These are phyloP conservation scores for Antechinus stuartii DNA, from an alignment of 2,113 vertebrate genomes.

Conservation along the genomic window DNA sequence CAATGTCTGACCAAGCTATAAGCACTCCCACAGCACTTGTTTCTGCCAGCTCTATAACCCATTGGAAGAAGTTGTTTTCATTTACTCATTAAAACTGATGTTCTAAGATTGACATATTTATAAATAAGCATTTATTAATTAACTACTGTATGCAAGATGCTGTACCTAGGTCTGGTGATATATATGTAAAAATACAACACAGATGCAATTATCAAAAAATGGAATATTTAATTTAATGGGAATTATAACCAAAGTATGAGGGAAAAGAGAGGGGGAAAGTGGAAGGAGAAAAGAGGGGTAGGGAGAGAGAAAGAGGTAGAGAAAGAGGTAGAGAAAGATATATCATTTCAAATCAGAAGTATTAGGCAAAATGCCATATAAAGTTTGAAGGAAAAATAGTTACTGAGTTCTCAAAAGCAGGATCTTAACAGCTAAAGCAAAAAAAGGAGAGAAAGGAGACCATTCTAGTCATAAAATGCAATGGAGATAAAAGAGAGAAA, in stretches of 20 bases:
- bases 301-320: too few relatives aligned
- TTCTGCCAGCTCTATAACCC: not conserved
- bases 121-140: not conserved
- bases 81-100: not conserved
- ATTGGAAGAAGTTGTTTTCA: not conserved
- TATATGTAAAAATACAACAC: not conserved
- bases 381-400: not conserved
- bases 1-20: not conserved
- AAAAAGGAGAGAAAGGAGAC: not conserved
- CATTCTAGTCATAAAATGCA: not conserved
- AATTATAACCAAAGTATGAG: not conserved
- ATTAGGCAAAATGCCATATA: not conserved
- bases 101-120: not conserved
- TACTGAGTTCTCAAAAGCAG: not conserved
- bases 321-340: not conserved
- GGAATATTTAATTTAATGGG: not conserved
- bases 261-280: not conserved
- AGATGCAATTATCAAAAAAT: not conserved
- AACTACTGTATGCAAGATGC: not conserved
- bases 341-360: not conserved
- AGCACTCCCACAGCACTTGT: not conserved
- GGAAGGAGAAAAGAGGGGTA: not conserved
- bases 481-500: not conserved
- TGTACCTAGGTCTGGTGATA: not conserved
- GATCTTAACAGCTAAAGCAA: not conserved